phyloP scores from a whole-genome alignment of 2,888 invertebrate genomes.

The Cheiracanthium punctorium region DNA sequence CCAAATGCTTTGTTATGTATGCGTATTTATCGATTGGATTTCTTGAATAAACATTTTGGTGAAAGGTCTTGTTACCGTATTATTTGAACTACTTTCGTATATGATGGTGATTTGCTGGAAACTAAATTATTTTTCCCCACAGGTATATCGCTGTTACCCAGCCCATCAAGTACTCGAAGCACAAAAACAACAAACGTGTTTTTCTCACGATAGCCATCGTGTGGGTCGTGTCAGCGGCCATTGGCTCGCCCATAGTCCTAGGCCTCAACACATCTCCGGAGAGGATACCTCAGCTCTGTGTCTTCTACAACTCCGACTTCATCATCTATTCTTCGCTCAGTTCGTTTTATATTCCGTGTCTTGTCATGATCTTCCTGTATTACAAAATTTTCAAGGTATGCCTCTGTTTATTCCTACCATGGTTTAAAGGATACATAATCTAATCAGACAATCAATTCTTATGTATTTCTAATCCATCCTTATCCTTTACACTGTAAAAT shows the following conservation, averaged over 20 bases:
- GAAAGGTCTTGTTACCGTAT: too few relatives aligned
- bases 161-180: slow-evolving; percentile 98
- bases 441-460: too few relatives aligned
- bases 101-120: too few relatives aligned
- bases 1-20: too few relatives aligned
- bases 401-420: slow-evolving; percentile 75
- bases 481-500: too few relatives aligned
- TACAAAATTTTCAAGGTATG: slow-evolving; percentile 94
- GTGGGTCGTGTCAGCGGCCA: slow-evolving; percentile 96
- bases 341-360: slow-evolving; percentile 98
- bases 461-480: too few relatives aligned
- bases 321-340: slow-evolving; percentile 98
- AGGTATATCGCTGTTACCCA: slow-evolving; percentile 99
- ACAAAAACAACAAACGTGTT: slow-evolving; percentile 95
- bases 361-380: slow-evolving; percentile 98
- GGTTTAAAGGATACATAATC: too few relatives aligned
- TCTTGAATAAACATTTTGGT: too few relatives aligned
- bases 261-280: slow-evolving; percentile 96
- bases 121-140: too few relatives aligned
- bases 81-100: too few relatives aligned
- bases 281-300: slow-evolving; percentile 84
- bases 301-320: slow-evolving; percentile 98
- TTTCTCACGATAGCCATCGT: slow-evolving; percentile 95
- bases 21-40: too few relatives aligned
- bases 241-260: slow-evolving; percentile 96